phyloP scores from a whole-genome alignment of 2,888 invertebrate genomes.

The Rhagophthalmus giganteus region DNA sequence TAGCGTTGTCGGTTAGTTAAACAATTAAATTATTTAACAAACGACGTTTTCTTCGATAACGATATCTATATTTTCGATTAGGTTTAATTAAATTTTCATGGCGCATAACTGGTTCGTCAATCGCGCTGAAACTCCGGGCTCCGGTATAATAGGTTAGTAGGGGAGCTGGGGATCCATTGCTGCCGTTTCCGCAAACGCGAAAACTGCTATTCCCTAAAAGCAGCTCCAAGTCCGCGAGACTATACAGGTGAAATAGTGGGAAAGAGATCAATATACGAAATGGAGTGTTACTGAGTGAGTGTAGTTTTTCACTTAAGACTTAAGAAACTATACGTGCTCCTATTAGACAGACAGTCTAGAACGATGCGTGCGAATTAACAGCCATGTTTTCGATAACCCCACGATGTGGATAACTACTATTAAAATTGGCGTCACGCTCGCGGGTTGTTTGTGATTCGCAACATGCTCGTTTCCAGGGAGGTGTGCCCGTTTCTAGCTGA shows the following conservation, averaged over 20 bases:
- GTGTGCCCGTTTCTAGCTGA: constrained; percentile 36
- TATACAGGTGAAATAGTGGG: constrained; percentile 42
- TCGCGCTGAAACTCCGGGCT: constrained; percentile 21
- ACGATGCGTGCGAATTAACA: constrained; percentile 26
- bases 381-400: constrained; percentile 24
- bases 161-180: constrained; percentile 29
- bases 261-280: constrained; percentile 42
- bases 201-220: constrained; percentile 30
- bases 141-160: constrained; percentile 32
- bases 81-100: constrained; percentile 25
- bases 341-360: constrained; percentile 17
- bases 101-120: constrained; percentile 27
- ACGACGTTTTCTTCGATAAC: no score
- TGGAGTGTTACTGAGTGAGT: constrained; percentile 35
- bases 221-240: constrained; percentile 31
- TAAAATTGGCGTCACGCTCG: constrained; percentile 29
- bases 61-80: neutral
- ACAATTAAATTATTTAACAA: neutral
- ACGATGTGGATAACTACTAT: constrained; percentile 27
- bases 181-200: constrained; percentile 29
- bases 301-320: constrained; percentile 26
- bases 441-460: constrained; percentile 29
- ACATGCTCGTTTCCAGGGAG: constrained; percentile 35
- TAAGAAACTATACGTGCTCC: constrained; percentile 25
- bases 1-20: neutral